Percentiles rank a stretch among this genome's conserved stretches.
Conservation (phyloP, 2,113 vertebrate species). For the Platysternon megacephalum region DNA sequence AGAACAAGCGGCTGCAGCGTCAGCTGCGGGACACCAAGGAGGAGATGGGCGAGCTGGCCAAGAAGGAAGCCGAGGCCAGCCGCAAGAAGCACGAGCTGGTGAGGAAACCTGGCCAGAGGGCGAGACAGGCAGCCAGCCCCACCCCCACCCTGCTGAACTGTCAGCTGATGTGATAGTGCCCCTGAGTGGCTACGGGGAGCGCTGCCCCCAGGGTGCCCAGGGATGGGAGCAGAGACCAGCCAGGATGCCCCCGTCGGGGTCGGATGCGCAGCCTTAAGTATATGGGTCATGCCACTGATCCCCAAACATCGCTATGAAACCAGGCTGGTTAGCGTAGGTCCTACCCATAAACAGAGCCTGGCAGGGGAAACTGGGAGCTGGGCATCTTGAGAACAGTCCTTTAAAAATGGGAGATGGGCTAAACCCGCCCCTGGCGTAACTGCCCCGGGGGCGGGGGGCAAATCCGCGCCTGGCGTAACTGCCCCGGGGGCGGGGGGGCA, state of each 20-base stretch:
- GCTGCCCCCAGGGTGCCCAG: too few species aligned
- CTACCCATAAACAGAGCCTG: not conserved
- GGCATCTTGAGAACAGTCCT: not conserved
- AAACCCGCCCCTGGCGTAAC: not conserved
- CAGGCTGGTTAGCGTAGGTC: not conserved
- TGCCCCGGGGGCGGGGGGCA: not conserved
- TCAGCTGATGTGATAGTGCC: not conserved
- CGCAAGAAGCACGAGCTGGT: conserved; percentile 98
- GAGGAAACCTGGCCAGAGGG: not conserved
- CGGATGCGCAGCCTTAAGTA: too few species aligned
- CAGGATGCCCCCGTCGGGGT: too few species aligned
- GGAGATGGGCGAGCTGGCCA: conserved; percentile 92
- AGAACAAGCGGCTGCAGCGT: conserved; percentile 94
- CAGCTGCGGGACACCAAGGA: conserved; percentile 95
- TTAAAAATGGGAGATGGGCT: not conserved
- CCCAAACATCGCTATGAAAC: not conserved
- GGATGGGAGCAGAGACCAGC: not conserved
- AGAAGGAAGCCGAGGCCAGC: conserved; percentile 94
- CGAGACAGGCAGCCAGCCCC: not conserved
- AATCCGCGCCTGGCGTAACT: too few species aligned
- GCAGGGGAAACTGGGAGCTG: not conserved
- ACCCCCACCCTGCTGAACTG: not conserved
- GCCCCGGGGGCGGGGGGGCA: too few species aligned
- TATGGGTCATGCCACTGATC: not conserved
- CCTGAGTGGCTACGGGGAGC: too few species aligned